These are phyloP conservation scores for Habroteleia sp. DNA, from an alignment of 2,888 invertebrate genomes.

Conservation along the genomic window DNA sequence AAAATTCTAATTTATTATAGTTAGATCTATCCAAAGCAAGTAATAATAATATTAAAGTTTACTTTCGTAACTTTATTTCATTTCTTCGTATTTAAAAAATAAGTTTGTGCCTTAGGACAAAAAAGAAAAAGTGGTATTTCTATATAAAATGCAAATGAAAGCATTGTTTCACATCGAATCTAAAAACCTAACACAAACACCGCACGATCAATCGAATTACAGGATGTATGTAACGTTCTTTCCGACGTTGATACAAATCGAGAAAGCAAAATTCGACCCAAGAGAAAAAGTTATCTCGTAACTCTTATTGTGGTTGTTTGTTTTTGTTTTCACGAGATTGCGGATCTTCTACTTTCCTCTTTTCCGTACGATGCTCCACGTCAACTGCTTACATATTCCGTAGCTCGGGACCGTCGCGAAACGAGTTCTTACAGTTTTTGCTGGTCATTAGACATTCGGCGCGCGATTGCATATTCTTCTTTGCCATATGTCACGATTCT, in stretches of 20 bases:
- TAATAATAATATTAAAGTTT: too few relatives aligned
- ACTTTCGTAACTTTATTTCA: too few relatives aligned
- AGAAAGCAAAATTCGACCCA: constrained; percentile 45
- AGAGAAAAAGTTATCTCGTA: constrained; percentile 39
- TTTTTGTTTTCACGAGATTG: constrained; percentile 45
- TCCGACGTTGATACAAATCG: constrained; percentile 41
- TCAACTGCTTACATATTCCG: constrained; percentile 13
- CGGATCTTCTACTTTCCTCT: constrained; percentile 34
- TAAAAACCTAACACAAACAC: constrained; percentile 11
- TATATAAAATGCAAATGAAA: background rate
- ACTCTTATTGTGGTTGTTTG: constrained; percentile 29
- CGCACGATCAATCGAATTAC: constrained; percentile 29
- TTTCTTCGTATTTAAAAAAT: too few relatives aligned
- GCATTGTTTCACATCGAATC: background rate
- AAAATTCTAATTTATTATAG: too few relatives aligned
- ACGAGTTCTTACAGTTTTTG: constrained; percentile 31
- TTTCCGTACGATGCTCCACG: constrained; percentile 22
- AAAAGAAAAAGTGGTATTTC: too few relatives aligned
- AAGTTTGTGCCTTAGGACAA: too few relatives aligned
- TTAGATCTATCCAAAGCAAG: too few relatives aligned
- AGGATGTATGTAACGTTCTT: constrained; percentile 38
- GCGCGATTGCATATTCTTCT: constrained; percentile 8
- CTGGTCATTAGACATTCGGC: constrained; percentile 10
- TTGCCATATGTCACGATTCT: constrained; percentile 7
- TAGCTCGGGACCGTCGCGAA: constrained; percentile 20